phyloP scores from a whole-genome alignment of 2,888 invertebrate species.

The Dorcus hopei region DNA sequence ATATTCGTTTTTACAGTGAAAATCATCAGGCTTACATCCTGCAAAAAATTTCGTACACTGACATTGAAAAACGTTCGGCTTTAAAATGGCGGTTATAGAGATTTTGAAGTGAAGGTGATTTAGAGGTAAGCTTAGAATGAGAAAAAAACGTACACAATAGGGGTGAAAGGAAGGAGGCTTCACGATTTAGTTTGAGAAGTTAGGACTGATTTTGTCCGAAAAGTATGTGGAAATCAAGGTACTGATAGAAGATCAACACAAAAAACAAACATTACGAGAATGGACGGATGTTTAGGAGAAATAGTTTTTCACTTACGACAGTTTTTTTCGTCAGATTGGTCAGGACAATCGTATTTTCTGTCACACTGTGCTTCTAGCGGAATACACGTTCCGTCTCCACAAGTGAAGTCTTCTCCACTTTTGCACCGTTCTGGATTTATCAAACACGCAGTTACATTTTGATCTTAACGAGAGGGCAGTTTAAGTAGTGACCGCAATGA shows the following conservation, averaged over 20 bases:
- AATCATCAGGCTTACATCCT: constrained; percentile 43
- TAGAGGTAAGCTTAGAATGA: constrained; percentile 21
- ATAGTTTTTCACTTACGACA: constrained; percentile 63
- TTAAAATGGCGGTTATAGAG: constrained; percentile 7
- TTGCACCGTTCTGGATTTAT: constrained; percentile 25
- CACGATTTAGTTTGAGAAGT: no score
- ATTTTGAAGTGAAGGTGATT: constrained; percentile 16
- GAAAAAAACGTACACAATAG: constrained; percentile 15
- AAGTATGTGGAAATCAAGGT: no score
- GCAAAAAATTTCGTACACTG: constrained; percentile 21
- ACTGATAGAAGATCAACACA: constrained; percentile 1
- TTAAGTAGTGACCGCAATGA: no score
- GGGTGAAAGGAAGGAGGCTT: not conserved
- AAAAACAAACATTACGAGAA: not conserved
- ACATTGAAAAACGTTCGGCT: constrained; percentile 2
- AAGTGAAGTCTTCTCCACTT: constrained; percentile 56
- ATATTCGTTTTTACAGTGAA: constrained; percentile 47
- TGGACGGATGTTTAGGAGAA: not conserved
- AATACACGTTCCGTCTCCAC: constrained; percentile 72
- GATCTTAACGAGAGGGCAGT: not conserved
- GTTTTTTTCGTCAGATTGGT: constrained; percentile 61
- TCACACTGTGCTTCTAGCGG: constrained; percentile 68
- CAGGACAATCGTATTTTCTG: constrained; percentile 67
- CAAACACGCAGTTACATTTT: constrained; percentile 12
- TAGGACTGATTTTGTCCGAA: no score